phyloP scores from a whole-genome alignment of 2,113 vertebrate genomes.

The Carassius gibelio region DNA sequence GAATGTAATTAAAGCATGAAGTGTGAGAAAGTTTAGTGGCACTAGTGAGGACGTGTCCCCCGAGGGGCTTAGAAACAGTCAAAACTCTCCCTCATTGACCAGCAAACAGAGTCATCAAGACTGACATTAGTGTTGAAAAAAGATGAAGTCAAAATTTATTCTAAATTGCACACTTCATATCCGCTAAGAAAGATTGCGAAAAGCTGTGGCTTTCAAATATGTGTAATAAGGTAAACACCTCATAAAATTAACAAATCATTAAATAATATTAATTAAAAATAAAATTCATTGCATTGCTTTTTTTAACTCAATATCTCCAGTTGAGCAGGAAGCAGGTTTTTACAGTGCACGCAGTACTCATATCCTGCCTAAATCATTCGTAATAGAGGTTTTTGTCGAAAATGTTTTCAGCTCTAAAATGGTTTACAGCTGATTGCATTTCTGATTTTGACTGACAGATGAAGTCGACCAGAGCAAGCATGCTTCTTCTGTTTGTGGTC shows the following conservation, averaged over 20 bases:
- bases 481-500: neutral
- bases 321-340: too few species aligned
- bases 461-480: neutral
- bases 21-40: constrained; percentile 14
- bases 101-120: neutral
- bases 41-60: neutral
- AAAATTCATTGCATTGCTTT: too few species aligned
- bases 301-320: too few species aligned
- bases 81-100: neutral
- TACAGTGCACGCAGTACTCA: neutral
- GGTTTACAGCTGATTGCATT: neutral
- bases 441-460: neutral
- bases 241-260: neutral
- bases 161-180: neutral
- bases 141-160: neutral
- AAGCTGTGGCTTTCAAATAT: neutral
- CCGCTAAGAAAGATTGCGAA: neutral
- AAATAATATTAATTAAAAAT: too few species aligned
- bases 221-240: neutral
- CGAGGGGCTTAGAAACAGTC: neutral
- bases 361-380: neutral
- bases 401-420: neutral
- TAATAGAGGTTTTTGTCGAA: neutral
- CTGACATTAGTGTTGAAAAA: neutral
- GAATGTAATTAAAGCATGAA: constrained; percentile 9